These are phyloP conservation scores for Pontoporia blainvillei DNA, from an alignment of 2,113 vertebrate genomes.

Conservation along the genomic window DNA sequence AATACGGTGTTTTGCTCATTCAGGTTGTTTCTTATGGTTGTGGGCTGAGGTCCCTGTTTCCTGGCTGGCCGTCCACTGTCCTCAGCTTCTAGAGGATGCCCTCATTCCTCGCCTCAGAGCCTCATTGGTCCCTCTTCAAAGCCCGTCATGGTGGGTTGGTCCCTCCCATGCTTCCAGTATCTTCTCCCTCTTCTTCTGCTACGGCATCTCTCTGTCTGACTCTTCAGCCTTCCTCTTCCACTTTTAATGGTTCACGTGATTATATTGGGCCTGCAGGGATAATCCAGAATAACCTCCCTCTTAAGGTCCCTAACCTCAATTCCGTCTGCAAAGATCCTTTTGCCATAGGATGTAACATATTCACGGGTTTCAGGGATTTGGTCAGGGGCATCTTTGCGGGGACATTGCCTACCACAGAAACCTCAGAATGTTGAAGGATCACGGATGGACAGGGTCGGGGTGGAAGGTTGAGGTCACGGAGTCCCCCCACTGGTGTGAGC, in stretches of 20 bases:
- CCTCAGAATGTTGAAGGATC: not conserved
- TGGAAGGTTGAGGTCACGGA: not conserved
- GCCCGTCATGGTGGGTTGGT: rapidly evolving
- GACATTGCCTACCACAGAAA: not conserved
- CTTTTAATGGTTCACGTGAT: not conserved
- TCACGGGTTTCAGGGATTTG: not conserved
- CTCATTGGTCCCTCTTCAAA: not conserved
- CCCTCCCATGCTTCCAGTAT: rapidly evolving
- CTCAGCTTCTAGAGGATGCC: rapidly evolving
- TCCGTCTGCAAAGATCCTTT: not conserved
- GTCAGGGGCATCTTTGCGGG: not conserved
- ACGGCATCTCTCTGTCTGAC: not conserved
- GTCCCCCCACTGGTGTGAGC: not conserved
- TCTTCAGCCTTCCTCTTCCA: not conserved
- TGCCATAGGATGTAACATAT: rapidly evolving
- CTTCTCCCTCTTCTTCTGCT: not conserved
- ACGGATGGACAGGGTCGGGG: not conserved
- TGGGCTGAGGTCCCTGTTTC: no score
- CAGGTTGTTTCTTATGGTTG: no score
- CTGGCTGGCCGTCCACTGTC: not conserved
- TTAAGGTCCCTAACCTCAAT: no score
- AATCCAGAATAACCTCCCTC: rapidly evolving
- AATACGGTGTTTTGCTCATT: not conserved
- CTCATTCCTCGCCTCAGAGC: rapidly evolving
- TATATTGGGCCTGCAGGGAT: not conserved